Evolutionary conservation across 2,888 invertebrate species (phyloP).

Genomic region (Temnothorax ravouxi): DNA sequence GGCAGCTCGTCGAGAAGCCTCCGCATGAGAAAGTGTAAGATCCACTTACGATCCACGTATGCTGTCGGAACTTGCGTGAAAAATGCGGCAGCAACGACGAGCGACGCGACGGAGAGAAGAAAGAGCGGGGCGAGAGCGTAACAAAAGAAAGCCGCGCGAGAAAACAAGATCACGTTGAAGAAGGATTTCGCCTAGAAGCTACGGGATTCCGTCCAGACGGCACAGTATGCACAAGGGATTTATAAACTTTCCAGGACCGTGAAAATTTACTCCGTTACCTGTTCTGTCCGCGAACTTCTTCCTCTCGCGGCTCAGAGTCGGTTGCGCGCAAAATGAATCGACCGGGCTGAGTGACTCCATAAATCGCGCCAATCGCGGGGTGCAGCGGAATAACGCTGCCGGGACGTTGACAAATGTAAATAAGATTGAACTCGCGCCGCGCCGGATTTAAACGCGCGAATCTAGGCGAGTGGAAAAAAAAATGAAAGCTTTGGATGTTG

Average conservation of each 20-base stretch:
- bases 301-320: conserved; percentile 54
- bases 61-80: conserved; percentile 76
- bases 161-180: conserved; percentile 68
- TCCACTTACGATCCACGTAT: conserved; percentile 74
- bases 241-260: conserved; percentile 64
- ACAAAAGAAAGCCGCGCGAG: conserved; percentile 50
- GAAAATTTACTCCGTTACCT: conserved; percentile 70
- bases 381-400: conserved; percentile 41
- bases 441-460: conserved; percentile 42
- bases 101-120: conserved; percentile 64
- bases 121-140: conserved; percentile 33
- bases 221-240: conserved; percentile 62
- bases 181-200: conserved; percentile 36
- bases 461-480: conserved; percentile 23
- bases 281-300: conserved; percentile 67
- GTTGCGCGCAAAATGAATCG: conserved; percentile 66
- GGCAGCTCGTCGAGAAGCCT: conserved; percentile 17
- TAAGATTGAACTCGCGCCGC: conserved; percentile 48
- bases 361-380: conserved; percentile 32
- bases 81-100: conserved; percentile 75
- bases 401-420: conserved; percentile 55
- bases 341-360: conserved; percentile 49
- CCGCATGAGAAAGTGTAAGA: conserved; percentile 45
- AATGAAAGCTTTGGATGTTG: conserved; percentile 28
- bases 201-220: conserved; percentile 65